A percentile compares a stretch with the other conserved stretches of the same genome.
Conservation (phyloP, 2,113 vertebrate species). For the Pardalotus punctatus region DNA sequence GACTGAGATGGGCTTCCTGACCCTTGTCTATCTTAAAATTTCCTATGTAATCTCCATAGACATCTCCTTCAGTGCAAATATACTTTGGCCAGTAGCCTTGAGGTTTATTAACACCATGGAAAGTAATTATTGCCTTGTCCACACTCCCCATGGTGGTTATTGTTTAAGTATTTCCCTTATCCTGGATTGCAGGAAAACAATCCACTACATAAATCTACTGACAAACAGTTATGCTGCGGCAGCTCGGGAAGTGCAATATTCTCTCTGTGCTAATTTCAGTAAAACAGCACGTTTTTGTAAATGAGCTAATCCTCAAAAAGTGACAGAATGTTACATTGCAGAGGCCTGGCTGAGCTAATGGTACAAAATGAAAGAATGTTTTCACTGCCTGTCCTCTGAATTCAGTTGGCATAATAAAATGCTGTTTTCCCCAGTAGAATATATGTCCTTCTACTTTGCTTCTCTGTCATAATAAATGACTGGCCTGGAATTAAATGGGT, state of each 20-base stretch:
- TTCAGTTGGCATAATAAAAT: conserved; percentile 65
- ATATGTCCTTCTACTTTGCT: conserved; percentile 58
- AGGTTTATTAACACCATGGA: conserved; percentile 61
- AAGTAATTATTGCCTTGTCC: conserved; percentile 62
- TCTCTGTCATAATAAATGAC: conserved; percentile 55
- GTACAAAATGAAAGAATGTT: conserved; percentile 67
- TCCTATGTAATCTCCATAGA: conserved; percentile 68
- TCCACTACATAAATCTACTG: conserved; percentile 37
- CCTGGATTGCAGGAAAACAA: conserved; percentile 67
- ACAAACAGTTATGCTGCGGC: conserved; percentile 9
- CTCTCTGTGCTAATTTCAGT: conserved; percentile 37
- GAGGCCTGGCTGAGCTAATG: conserved; percentile 66
- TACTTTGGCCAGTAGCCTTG: conserved; percentile 71
- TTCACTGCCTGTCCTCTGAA: conserved; percentile 61
- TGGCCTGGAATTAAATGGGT: conserved; percentile 56
- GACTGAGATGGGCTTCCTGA: conserved; percentile 60
- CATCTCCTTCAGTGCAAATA: conserved; percentile 64
- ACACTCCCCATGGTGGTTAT: conserved; percentile 46
- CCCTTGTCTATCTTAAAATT: conserved; percentile 58
- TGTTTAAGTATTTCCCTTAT: conserved; percentile 67
- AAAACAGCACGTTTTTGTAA: conserved; percentile 51
- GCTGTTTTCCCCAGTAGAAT: conserved; percentile 51
- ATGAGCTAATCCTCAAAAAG: conserved; percentile 58
- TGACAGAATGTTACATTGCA: conserved; percentile 68
- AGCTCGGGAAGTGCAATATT: conserved; percentile 36